These are phyloP conservation scores for Oncorhynchus tshawytscha DNA, from an alignment of 2,113 vertebrate species.

Conservation along the genomic window DNA sequence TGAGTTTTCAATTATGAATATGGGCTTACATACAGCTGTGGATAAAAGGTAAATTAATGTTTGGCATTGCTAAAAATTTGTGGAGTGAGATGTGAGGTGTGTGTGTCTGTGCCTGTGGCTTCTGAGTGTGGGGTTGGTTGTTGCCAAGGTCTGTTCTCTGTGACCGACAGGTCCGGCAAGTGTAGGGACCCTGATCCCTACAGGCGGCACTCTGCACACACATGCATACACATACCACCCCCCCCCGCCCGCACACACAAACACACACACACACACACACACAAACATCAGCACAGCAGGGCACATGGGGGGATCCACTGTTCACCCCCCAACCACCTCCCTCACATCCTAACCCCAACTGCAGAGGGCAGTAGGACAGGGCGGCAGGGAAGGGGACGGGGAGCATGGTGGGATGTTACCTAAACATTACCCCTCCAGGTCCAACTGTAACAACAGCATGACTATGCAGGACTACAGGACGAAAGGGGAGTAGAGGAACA, in stretches of 20 bases:
- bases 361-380: no score
- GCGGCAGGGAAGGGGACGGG: no score
- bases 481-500: background rate
- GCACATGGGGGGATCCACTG: background rate
- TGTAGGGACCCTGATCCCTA: constrained; percentile 61
- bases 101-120: background rate
- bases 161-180: constrained; percentile 16
- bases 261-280: background rate
- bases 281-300: background rate
- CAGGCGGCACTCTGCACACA: constrained; percentile 36
- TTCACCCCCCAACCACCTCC: no score
- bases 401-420: no score
- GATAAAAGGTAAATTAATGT: background rate
- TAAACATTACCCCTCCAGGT: background rate
- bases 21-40: background rate
- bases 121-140: background rate
- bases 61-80: no score
- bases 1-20: background rate
- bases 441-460: constrained; percentile 67
- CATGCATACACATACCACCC: background rate
- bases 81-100: background rate
- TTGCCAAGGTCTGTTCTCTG: background rate
- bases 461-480: constrained; percentile 44
- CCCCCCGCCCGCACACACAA: no score
- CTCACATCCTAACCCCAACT: no score